Evolutionary conservation across 2,113 vertebrate genomes (phyloP), one percentile per base, ranked within the genome.

Genomic region (Acanthochromis polyacanthus): DNA sequence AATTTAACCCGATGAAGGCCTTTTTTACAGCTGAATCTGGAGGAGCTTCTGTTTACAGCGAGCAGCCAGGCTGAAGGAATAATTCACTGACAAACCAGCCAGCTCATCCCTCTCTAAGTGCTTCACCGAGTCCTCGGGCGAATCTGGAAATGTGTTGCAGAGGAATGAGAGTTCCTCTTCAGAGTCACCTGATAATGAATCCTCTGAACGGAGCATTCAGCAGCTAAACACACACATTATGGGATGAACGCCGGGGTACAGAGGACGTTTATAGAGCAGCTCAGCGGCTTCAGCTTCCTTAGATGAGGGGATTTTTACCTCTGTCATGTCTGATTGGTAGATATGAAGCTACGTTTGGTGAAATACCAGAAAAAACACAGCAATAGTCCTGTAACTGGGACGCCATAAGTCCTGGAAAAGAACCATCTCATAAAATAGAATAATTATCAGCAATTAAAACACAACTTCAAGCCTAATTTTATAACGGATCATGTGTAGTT

Each of bases 61-160:
- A 36, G 62, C 50, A 55, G 72, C 50, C 43, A 64, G 51, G 61
- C 56, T 57, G 75, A 38, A 60, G 52, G 65, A 83, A 86, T 71
- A 66, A 80, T 82, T 71, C 73, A 59, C 53, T 76, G 66, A 80
- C 68, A 78, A 71, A 71, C 64, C 17, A 65, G 57, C 50, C 45
- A 80, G 69, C 50, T 3, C 78, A 63, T 58, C 50, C 10, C 16
- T 64, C 78, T 43, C 25, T 80, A 25, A 78, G 66, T 66, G 58
- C 80, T 70, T 82, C 58, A 64, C 63, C 78, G 60, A 59, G 65
- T 68, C 75, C 66, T 14, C 2, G 17, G 66, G 71, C 78, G 76
- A 67, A 80, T 58, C 79, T 85, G 80, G 40, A 80, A 75, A 80
- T 75, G 65, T 56, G 74, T 9, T 68, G 36, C 15, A 64, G 16